Evolutionary conservation across 2,888 invertebrate species (phyloP), one percentile per base, ranked within the genome.

Genomic region (Phaonia tiefii): DNA sequence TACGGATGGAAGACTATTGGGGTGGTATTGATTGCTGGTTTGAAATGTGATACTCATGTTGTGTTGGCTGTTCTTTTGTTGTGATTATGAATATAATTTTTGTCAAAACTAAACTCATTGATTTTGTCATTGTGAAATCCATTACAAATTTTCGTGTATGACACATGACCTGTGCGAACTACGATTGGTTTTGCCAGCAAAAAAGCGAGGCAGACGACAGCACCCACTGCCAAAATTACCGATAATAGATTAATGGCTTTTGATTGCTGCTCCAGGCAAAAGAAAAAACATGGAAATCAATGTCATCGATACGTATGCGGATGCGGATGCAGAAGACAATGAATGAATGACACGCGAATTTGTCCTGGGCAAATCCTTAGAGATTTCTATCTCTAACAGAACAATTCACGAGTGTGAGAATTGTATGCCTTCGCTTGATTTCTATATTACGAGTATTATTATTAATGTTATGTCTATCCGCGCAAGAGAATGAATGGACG

Each of bases 221-320:
- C 17, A 87, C 87, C 87, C 87, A 87, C 85, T 20, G 51, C 22
- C 13, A 25, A 75, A 73, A 44, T 87, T 87, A 89, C 86, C 85
- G 85, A 84, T 88, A 88, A 88, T 88, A 87, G 89, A 88, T 89
- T 89, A 88, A 88, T 87, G 84, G 84, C 82, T 75, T 74, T 39
- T 77, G 25, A 31, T 66, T 22, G 15, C 10, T n/a, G n/a, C n/a
- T n/a, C n/a, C n/a, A n/a, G n/a, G n/a, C n/a, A n/a, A n/a, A n/a
- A n/a, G n/a, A n/a, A n/a, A n/a, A n/a, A 31, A 46, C 56, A 56
- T 56, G 54, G 65, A 69, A 77, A 66, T 75, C 75, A 78, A 78
- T 81, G 72, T 72, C 75, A 72, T 69, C 37, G 42, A 17, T 60
- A 39, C 25, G 56, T 70, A 26, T 25, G 58, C 26, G 42, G 63